phyloP scores from a whole-genome alignment of 1,140 invertebrate genomes.

The Euwallacea fornicatus region DNA sequence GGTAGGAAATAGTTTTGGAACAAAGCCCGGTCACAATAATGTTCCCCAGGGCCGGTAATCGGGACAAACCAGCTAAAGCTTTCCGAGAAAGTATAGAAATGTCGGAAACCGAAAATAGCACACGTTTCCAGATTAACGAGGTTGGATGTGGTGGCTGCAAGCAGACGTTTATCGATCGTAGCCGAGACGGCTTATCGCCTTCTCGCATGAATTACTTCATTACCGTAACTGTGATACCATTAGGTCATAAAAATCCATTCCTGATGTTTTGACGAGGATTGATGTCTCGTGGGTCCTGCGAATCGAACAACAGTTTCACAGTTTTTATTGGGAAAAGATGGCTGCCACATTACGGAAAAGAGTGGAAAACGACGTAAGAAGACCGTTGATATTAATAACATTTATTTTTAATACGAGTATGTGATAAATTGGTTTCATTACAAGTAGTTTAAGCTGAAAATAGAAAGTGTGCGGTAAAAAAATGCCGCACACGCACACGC shows the following conservation, averaged over 20 bases:
- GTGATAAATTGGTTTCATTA: no score
- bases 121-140: constrained; percentile 30
- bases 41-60: neutral
- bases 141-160: constrained; percentile 23
- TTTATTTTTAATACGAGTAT: no score
- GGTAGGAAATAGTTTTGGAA: constrained; percentile 7
- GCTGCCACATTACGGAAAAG: no score
- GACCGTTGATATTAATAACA: no score
- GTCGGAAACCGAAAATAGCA: constrained; percentile 29
- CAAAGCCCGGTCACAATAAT: constrained; percentile 7
- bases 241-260: constrained; percentile 23
- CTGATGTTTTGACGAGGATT: constrained; percentile 14
- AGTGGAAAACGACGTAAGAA: no score
- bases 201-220: constrained; percentile 40
- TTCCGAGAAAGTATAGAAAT: constrained; percentile 24
- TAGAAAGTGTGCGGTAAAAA: no score
- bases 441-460: no score
- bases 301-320: neutral
- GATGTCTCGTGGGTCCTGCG: neutral
- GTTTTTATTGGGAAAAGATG: no score
- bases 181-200: constrained; percentile 33
- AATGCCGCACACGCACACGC: no score
- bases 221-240: constrained; percentile 25
- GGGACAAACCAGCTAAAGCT: neutral
- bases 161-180: constrained; percentile 30